Evolutionary conservation across 2,797 vertebrate species (phyloP), one percentile per base, ranked within the genome.

Genomic region (Kryptopterus vitreolus): DNA sequence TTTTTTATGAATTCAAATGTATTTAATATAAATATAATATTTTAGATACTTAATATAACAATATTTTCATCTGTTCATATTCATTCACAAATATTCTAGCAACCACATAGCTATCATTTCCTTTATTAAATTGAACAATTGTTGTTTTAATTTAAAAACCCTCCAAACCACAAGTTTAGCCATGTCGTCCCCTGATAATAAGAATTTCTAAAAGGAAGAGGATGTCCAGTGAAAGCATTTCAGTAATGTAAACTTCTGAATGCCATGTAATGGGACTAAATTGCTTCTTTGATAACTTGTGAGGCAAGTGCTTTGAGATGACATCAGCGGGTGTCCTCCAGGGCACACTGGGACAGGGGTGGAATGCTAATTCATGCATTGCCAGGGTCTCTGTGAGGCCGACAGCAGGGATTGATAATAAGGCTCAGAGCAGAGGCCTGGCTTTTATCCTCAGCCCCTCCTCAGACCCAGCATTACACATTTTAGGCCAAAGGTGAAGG

Each of bases 241-340:
- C 80, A 87, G 85, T 53, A 85, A 87, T 87, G 85, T 87, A 83
- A 86, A 87, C 80, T 78, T 85, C 80, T 68, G 81, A 78, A 80
- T 80, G 52, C 82, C 74, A 81, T 59, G 87, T 66, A 88, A 87
- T 87, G 85, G 88, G n/a, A 78, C 82, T 85, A 89, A 89, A 88
- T 91, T 87, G 86, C 89, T 88, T 87, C 88, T 92, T 89, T 91
- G 90, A 92, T 92, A 90, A 90, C 85, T 87, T 78, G 85, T 71
- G 72, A 88, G 87, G 90, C 86, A 85, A 82, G 68, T 35, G 78
- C 43, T 75, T 81, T 78, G 85, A 80, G 76, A 90, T 83, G 87
- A 88, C 83, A 79, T 84, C 87, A 89, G 70, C 46, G 68, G 62
- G 83, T 76, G 82, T 85, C 76, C 85, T 81, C 58, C 72, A 76